Evolutionary conservation across 2,113 vertebrate genomes (phyloP).

Genomic region (Prochilodus magdalenae): DNA sequence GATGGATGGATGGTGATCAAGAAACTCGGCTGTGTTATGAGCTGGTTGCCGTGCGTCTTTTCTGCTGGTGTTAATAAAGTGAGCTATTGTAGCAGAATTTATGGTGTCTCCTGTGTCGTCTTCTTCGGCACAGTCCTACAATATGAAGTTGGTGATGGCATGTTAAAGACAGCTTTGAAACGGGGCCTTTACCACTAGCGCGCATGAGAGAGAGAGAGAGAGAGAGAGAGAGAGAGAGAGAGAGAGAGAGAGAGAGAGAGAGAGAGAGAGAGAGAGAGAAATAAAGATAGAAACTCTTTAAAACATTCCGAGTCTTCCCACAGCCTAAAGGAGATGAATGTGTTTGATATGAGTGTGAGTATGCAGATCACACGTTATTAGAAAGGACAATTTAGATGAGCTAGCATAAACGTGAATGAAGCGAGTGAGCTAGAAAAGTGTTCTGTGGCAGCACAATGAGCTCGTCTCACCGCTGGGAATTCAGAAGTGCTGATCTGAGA

Average conservation of each 20-base stretch:
- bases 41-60: too few species aligned
- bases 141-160: too few species aligned
- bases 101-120: too few species aligned
- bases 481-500: slow-evolving; percentile 61
- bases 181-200: neutral
- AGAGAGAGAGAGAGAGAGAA: neutral
- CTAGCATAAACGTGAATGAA: slow-evolving; percentile 48
- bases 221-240: neutral
- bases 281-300: neutral
- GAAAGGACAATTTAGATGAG: slow-evolving; percentile 50
- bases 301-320: slow-evolving; percentile 16
- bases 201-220: neutral
- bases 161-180: neutral
- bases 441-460: slow-evolving; percentile 58
- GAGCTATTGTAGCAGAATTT: too few species aligned
- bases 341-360: slow-evolving; percentile 35
- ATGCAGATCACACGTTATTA: slow-evolving; percentile 54
- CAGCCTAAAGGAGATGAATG: slow-evolving; percentile 20
- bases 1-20: too few species aligned
- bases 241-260: neutral
- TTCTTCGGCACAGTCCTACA: too few species aligned
- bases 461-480: slow-evolving; percentile 69
- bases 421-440: slow-evolving; percentile 39
- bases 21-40: too few species aligned
- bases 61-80: too few species aligned